phyloP scores from a whole-genome alignment of 2,888 invertebrate genomes.

The Aphelenchoides bicaudatus region DNA sequence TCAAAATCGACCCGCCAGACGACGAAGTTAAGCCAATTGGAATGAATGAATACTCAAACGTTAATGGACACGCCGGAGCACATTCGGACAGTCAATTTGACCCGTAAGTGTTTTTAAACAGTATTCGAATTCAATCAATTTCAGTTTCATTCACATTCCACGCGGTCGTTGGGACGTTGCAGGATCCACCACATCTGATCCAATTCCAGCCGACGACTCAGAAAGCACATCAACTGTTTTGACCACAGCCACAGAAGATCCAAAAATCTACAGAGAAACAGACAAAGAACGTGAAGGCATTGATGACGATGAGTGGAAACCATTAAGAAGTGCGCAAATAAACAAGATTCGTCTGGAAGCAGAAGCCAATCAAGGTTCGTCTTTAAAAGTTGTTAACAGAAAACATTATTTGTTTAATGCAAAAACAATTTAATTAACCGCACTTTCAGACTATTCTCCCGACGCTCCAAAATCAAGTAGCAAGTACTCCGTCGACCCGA shows the following conservation, averaged over 20 bases:
- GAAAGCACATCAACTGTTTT: constrained; percentile 11
- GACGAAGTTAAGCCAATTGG: background rate
- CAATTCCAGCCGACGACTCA: background rate
- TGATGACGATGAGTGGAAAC: background rate
- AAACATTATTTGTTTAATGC: no score
- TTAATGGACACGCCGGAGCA: background rate
- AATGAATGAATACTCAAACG: background rate
- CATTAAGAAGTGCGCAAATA: no score
- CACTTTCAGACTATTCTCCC: no score
- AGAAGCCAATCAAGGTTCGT: no score
- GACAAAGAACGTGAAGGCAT: background rate
- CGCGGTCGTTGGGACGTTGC: background rate
- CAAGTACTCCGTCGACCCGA: no score
- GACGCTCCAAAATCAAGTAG: no score
- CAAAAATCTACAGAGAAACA: background rate
- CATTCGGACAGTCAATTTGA: background rate
- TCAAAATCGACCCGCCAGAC: background rate
- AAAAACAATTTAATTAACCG: no score
- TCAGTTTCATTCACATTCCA: constrained; percentile 7
- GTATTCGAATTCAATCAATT: background rate
- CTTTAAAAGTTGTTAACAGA: no score
- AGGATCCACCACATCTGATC: constrained; percentile 1
- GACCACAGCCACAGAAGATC: constrained; percentile 13
- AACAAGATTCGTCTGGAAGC: no score
- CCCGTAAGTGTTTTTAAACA: background rate